Evolutionary conservation across 2,113 vertebrate species (phyloP), one percentile per base, ranked within the genome.

Genomic region (Indicator indicator): DNA sequence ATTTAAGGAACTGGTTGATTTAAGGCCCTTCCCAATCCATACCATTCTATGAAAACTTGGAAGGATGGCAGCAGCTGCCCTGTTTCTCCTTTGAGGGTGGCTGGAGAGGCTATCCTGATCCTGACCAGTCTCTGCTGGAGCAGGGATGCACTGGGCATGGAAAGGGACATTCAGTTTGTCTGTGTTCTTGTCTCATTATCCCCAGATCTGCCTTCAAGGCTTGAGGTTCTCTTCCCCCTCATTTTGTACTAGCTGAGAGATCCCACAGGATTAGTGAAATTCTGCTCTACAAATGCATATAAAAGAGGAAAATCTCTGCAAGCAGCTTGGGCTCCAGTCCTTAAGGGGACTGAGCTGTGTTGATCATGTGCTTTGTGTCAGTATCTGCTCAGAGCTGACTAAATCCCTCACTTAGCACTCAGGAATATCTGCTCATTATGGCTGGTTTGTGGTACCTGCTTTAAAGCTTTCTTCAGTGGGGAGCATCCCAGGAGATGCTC

Each of bases 131-230:
- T 33, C 48, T 40, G 0, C 28, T 7, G 3, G n/a, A 42, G 23
- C 55, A 5, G 3, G 38, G 78, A 12, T 11, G 59, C 20, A 1
- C 48, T 24, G 48, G 58, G 1, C 8, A 2, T 1, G 13, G 32
- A 16, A 52, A 7, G 48, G 36, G 21, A 1, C 7, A 2, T 0
- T 8, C 2, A 2, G 3, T 13, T 0, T 6, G 0, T 23, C 1
- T n/a, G 11, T 33, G 48, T 42, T 63, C 32, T 23, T 6, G 3
- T 3, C 6, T 54, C 44, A 1, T 28, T 11, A 18, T 33, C 16
- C 38, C 17, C 32, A 3, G 6, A 4, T 0, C 4, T 33, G 6
- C n/a, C 36, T 70, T 65, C 17, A 23, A 36, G 18, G 8, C 40
- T 18, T 20, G 56, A 26, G n/a, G 11, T 54, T 73, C 60, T 77